phyloP scores from a whole-genome alignment of 2,888 invertebrate species.

The Sussaba pulchella region DNA sequence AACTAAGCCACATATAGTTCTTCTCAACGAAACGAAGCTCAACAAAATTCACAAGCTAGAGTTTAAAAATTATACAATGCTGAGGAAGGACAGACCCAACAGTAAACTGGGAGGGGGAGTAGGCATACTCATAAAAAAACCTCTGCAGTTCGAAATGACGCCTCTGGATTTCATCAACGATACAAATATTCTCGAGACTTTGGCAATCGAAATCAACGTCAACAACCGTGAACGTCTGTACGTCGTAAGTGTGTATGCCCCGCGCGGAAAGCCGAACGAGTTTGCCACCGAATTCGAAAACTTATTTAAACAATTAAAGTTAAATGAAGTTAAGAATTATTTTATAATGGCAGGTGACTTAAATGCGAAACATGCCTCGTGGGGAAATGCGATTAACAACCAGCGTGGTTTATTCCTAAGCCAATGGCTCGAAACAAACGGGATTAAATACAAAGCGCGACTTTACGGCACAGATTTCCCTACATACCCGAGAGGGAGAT shows the following conservation, averaged over 20 bases:
- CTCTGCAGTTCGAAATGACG: slow-evolving; percentile 4
- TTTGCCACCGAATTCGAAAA: slow-evolving; percentile 10
- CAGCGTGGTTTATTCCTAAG: slow-evolving; percentile 3
- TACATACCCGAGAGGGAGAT: slow-evolving; percentile 15
- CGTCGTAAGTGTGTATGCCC: background rate
- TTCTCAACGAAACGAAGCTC: slow-evolving; percentile 40
- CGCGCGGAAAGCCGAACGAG: background rate
- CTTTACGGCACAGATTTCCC: slow-evolving; percentile 33
- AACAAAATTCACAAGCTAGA: slow-evolving; percentile 31
- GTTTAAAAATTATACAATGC: slow-evolving; percentile 41
- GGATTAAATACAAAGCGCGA: slow-evolving; percentile 19
- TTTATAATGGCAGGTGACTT: slow-evolving; percentile 31
- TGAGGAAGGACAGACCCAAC: slow-evolving; percentile 49
- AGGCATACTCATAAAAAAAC: slow-evolving; percentile 46
- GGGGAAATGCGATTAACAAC: slow-evolving; percentile 17
- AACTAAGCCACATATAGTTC: slow-evolving; percentile 14
- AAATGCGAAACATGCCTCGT: slow-evolving; percentile 33
- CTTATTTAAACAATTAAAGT: background rate
- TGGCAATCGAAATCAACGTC: background rate
- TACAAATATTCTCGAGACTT: background rate
- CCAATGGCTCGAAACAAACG: slow-evolving; percentile 2
- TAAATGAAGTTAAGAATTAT: slow-evolving; percentile 16
- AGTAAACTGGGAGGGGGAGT: slow-evolving; percentile 48
- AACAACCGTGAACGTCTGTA: background rate
- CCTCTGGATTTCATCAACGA: background rate